phyloP scores from a whole-genome alignment of 2,797 vertebrate genomes.

The Champsocephalus esox region DNA sequence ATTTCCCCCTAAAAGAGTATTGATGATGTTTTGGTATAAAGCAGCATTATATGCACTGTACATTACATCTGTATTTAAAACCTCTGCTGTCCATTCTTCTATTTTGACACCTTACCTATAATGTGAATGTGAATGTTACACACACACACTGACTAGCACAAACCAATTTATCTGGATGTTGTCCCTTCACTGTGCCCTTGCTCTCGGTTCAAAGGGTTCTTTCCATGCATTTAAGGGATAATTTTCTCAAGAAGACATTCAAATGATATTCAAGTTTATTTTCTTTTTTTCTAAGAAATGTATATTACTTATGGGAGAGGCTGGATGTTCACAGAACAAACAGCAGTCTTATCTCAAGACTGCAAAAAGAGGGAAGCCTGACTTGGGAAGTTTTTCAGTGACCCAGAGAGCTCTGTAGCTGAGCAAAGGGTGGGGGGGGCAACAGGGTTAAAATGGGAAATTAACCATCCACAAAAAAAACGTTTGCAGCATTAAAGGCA shows the following conservation, averaged over 20 bases:
- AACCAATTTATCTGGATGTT: slow-evolving; percentile 46
- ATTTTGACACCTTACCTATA: slow-evolving; percentile 1
- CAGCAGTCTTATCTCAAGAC: slow-evolving; percentile 54
- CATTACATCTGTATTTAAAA: not conserved
- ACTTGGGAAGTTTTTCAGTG: slow-evolving; percentile 33
- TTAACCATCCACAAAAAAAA: slow-evolving; percentile 18
- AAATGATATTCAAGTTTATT: slow-evolving; percentile 52
- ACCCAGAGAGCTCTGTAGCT: slow-evolving; percentile 37
- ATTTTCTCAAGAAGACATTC: slow-evolving; percentile 51
- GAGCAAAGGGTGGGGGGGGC: slow-evolving; percentile 20
- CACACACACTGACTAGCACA: slow-evolving; percentile 37
- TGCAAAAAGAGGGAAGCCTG: slow-evolving; percentile 59
- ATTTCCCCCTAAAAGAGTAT: not conserved
- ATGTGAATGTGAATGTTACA: slow-evolving; percentile 1
- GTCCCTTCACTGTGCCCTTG: slow-evolving; percentile 39
- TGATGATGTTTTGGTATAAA: not conserved
- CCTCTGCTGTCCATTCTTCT: not conserved
- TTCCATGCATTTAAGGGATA: slow-evolving; percentile 48
- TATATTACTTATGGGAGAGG: slow-evolving; percentile 40
- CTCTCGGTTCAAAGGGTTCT: slow-evolving; percentile 30
- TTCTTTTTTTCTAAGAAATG: slow-evolving; percentile 26
- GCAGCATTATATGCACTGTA: not conserved
- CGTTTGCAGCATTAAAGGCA: slow-evolving; percentile 10
- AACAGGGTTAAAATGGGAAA: slow-evolving; percentile 43
- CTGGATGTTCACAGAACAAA: slow-evolving; percentile 27